Base-by-base conservation (phyloP, 2,113 vertebrate species). In the Anarhynchus alexandrinus region DNA sequence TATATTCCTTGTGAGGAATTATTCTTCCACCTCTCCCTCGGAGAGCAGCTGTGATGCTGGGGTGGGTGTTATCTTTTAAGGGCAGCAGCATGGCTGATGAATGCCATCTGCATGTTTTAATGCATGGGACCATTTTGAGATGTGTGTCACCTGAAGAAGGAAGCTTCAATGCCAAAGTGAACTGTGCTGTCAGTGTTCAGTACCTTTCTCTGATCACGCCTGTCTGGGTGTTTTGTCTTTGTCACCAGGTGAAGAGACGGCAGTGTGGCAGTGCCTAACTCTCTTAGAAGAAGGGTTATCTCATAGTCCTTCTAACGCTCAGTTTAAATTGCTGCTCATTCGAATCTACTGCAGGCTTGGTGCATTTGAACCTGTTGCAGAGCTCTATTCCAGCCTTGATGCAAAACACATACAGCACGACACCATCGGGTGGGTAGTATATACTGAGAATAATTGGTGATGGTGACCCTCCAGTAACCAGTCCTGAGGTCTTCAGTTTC, bases 371-470 rank as follows among this genome's bases (percentile, higher is more conserved):
- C 99, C 99, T 0, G 99, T 99, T 14, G 99, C 99, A 87, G 99
- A 99, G 96, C 99, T 99, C 12, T 99, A 99, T 93, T 98, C 99
- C 97, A 99, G 99, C 97, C 98, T 99, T 11, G 99, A 99, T 30
- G 99, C 99, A 74, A 99, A 99, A 89, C 99, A 99, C 45, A 98
- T 99, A 45, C 99, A 99, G 97, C 99, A 99, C 21, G 99, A 99
- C 97, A 99, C 99, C 95, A 99, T 99, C 93, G 99, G 99, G 99
- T 99, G 96, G 98, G 99, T 98, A 93, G 95, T 98, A 97, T 95
- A 97, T 93, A 98, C 98, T 97, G 97, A 98, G 97, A 98, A 94
- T 97, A 96, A 88, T 92, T 57, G 40, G 15, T 88, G 43, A 47
- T 65, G 61, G 47, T 47, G 21, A 58, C 55, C 51, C 25, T 66